A percentile compares a stretch with the other conserved stretches of the same genome.
phyloP scores from a whole-genome alignment of 2,797 vertebrate genomes.

The Helarctos malayanus region DNA sequence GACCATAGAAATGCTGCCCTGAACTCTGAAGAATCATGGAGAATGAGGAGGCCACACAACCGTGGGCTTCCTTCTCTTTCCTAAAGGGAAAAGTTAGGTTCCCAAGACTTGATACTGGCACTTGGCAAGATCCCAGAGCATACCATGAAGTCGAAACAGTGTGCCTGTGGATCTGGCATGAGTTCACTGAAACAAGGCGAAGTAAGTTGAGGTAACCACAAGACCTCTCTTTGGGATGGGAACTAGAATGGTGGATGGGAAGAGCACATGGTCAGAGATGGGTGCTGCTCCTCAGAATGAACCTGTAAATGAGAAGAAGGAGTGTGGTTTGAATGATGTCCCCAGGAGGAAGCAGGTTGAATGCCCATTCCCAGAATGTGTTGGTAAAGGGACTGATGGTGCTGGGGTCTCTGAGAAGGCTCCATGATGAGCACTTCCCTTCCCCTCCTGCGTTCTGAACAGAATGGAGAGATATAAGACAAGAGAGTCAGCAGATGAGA shows the following conservation, averaged over 20 bases:
- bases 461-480: background rate
- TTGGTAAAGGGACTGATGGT: background rate
- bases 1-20: background rate
- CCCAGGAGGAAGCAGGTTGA: background rate
- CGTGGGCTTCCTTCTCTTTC: background rate
- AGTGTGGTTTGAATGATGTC: accelerated
- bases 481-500: background rate
- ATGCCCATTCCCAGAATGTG: background rate
- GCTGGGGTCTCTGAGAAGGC: background rate
- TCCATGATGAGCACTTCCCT: too few species aligned
- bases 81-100: background rate
- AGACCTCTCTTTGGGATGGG: background rate
- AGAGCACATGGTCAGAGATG: background rate
- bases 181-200: background rate
- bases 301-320: background rate
- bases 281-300: background rate
- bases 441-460: background rate
- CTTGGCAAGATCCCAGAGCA: background rate
- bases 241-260: background rate
- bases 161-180: background rate
- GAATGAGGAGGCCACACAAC: background rate
- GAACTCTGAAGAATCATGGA: background rate
- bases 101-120: background rate
- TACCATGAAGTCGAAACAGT: background rate
- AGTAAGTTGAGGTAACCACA: too few species aligned